Percentiles rank a stretch among this genome's conserved stretches.
Evolutionary conservation across 2,888 invertebrate genomes (phyloP).

Genomic region (Agrotis ipsilon): DNA sequence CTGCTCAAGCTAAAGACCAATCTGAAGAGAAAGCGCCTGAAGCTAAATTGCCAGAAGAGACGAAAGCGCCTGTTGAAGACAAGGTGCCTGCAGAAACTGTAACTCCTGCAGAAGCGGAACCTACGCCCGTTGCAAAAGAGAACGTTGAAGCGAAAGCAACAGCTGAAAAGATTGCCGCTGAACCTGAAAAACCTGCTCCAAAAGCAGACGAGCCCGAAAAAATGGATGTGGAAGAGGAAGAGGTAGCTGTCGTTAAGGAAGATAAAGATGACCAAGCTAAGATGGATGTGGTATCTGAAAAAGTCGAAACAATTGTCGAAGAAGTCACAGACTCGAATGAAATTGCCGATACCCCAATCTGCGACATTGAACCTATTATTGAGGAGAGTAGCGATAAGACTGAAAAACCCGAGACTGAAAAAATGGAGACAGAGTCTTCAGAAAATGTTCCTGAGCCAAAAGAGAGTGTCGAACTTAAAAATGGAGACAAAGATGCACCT

Average conservation of each 20-base stretch:
- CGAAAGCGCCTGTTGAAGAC: slow-evolving; percentile 4
- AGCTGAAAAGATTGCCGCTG: slow-evolving; percentile 7
- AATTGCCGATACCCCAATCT: slow-evolving; percentile 68
- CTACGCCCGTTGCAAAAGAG: slow-evolving; percentile 23
- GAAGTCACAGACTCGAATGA: slow-evolving; percentile 74
- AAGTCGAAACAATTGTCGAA: slow-evolving; percentile 70
- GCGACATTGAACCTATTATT: slow-evolving; percentile 73
- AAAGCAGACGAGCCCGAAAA: slow-evolving; percentile 72
- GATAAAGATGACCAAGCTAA: slow-evolving; percentile 32
- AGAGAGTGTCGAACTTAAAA: slow-evolving; percentile 68
- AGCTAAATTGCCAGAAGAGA: slow-evolving; percentile 8
- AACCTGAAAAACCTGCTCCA: slow-evolving; percentile 31
- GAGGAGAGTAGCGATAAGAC: slow-evolving; percentile 77
- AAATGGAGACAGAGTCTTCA: slow-evolving; percentile 73
- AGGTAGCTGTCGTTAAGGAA: slow-evolving; percentile 37
- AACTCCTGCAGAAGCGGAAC: slow-evolving; percentile 10
- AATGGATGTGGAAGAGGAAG: slow-evolving; percentile 78
- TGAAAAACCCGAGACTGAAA: slow-evolving; percentile 77
- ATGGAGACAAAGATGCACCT: slow-evolving; percentile 64
- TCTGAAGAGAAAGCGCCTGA: slow-evolving; percentile 34
- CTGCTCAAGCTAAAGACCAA: slow-evolving; percentile 5
- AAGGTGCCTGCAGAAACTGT: slow-evolving; percentile 18
- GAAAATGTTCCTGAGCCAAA: slow-evolving; percentile 70
- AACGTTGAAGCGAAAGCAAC: slow-evolving; percentile 47
- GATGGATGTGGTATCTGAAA: slow-evolving; percentile 63